Evolutionary conservation across 2,113 vertebrate species (phyloP), one percentile per base, ranked within the genome.

Genomic region (Isichthys henryi): DNA sequence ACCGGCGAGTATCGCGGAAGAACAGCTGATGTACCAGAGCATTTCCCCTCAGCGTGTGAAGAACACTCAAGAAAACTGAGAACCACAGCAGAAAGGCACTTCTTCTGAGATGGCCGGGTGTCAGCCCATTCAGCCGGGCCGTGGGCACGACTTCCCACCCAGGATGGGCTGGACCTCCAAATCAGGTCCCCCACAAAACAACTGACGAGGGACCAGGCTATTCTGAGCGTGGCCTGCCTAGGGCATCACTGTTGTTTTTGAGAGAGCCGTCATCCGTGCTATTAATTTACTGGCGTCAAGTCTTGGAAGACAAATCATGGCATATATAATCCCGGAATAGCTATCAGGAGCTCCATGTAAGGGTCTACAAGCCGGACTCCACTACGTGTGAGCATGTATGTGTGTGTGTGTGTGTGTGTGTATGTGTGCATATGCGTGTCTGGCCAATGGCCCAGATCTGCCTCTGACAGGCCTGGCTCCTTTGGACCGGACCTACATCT

Each of bases 251-350:
- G 87, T 90, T 88, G 70, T 88, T 86, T 58, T 88, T 43, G 62
- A 90, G 83, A 82, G 39, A 49, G 88, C 56, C 23, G 31, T 88
- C 58, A 66, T 90, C 89, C 89, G 70, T 90, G 82, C 89, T 91
- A 90, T 90, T 83, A 91, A 88, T 91, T 50, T 53, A 56, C 58
- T 70, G 91, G 83, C 84, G 84, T 48, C 88, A 91, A 89, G 84
- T 90, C 91, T 62, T 74, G 52, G 70, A 82, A 82, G 84, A 62
- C 91, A 91, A 91, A 91, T 90, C 88, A 89, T 13, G 88, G 88
- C 49, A 52, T 90, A 84, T 56, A 43, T 66, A 39, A 88, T 80
- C 90, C 88, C 52, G 83, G 70, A 88, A 90, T 90, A 88, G 90
- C 74, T 45, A 49, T n/a, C 53, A n/a, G 35, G 46, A 46, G 62